Evolutionary conservation across 2,888 invertebrate genomes (phyloP).

Genomic region (Eupithecia subumbrata): DNA sequence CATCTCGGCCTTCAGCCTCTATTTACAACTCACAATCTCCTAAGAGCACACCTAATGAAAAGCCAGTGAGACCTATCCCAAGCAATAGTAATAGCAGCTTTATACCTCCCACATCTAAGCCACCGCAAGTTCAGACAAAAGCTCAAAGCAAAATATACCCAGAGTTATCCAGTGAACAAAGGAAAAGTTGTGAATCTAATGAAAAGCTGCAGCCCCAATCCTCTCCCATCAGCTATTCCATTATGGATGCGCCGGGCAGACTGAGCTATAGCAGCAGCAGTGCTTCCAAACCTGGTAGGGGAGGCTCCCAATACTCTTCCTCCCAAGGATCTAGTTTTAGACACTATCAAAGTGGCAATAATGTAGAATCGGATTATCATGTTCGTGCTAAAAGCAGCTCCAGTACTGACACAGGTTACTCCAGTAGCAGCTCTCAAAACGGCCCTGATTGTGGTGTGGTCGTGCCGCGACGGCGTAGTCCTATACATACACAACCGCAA

Average conservation of each 20-base stretch:
- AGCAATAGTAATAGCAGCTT: conserved; percentile 76
- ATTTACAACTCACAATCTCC: conserved; percentile 76
- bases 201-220: conserved; percentile 85
- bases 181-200: conserved; percentile 83
- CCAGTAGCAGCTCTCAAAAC: conserved; percentile 85
- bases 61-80: conserved; percentile 64
- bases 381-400: conserved; percentile 85
- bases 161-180: conserved; percentile 84
- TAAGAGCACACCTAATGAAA: conserved; percentile 69
- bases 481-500: conserved; percentile 87
- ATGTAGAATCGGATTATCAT: conserved; percentile 85
- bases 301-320: conserved; percentile 79
- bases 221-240: conserved; percentile 90
- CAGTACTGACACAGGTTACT: conserved; percentile 86
- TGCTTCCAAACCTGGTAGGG: conserved; percentile 79
- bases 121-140: conserved; percentile 87
- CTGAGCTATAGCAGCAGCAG: conserved; percentile 85
- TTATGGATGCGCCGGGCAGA: conserved; percentile 88
- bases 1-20: conserved; percentile 76
- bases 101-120: conserved; percentile 81
- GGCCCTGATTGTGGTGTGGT: conserved; percentile 87
- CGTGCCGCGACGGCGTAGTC: conserved; percentile 88
- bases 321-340: conserved; percentile 84
- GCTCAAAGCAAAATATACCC: conserved; percentile 91
- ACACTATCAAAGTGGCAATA: conserved; percentile 86